A percentile compares a stretch with the other conserved stretches of the same genome.
Evolutionary conservation across 2,113 vertebrate genomes (phyloP).

Genomic region (Sus scrofa): DNA sequence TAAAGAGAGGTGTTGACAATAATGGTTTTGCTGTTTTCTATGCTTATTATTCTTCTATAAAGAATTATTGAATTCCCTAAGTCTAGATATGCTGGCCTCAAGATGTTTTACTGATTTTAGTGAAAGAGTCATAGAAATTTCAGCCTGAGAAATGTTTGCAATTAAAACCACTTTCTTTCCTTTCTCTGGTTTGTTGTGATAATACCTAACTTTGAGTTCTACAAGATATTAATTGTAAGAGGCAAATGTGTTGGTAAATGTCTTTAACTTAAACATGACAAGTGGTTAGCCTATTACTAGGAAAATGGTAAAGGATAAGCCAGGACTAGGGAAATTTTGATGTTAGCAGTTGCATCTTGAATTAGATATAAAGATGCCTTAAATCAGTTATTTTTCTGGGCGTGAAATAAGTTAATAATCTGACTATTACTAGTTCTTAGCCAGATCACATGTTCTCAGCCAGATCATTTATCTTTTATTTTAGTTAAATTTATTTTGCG

Average conservation of each 20-base stretch:
- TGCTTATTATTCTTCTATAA: conserved; percentile 11
- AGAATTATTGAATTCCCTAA: neutral
- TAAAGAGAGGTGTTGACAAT: neutral
- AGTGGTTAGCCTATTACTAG: neutral
- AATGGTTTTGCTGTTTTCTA: neutral
- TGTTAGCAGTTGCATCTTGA: conserved; percentile 1
- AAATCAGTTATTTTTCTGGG: conserved; percentile 15
- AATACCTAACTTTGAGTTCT: conserved; percentile 12
- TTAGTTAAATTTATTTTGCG: conserved; percentile 34
- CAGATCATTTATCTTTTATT: neutral
- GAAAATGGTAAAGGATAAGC: neutral
- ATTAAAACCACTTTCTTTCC: conserved; percentile 35
- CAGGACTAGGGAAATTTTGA: neutral
- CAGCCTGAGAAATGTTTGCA: neutral
- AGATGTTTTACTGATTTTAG: conserved; percentile 10
- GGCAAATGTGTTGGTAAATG: neutral
- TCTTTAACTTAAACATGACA: conserved; percentile 31
- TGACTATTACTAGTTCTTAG: neutral
- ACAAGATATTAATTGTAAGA: neutral
- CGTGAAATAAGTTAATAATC: neutral
- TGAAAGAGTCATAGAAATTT: conserved; percentile 44
- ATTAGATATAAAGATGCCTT: conserved; percentile 13
- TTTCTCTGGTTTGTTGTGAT: conserved; percentile 47
- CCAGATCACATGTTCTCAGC: neutral
- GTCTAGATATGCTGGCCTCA: neutral